Conservation (phyloP, 2,113 vertebrate genomes). For the Gasterosteus aculeatus region DNA sequence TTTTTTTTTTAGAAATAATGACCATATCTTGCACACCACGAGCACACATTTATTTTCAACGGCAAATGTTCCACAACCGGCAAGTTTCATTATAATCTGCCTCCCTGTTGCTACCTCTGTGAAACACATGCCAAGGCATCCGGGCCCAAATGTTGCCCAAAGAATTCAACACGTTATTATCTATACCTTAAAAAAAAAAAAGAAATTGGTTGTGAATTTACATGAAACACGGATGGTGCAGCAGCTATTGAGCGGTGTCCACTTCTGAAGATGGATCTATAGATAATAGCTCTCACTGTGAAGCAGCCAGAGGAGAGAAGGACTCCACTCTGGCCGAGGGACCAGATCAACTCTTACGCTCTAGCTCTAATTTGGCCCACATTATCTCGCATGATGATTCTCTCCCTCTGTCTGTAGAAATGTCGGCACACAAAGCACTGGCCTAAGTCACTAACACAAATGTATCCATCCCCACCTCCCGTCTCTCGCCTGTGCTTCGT, state of each 20-base stretch:
- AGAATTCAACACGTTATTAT: constrained; percentile 1
- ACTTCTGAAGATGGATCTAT: constrained; percentile 29
- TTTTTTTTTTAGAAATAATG: constrained; percentile 61
- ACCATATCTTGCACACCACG: constrained; percentile 27
- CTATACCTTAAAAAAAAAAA: not conserved
- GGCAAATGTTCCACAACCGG: constrained; percentile 38
- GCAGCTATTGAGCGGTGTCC: constrained; percentile 9
- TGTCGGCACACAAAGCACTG: not conserved
- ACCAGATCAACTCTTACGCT: constrained; percentile 4
- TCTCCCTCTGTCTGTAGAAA: not conserved
- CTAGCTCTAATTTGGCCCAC: not conserved
- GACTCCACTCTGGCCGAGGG: constrained; percentile 8
- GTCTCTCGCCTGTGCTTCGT: not conserved
- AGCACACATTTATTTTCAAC: constrained; percentile 45
- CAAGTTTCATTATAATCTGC: constrained; percentile 42
- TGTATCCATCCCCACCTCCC: not conserved
- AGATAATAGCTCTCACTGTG: constrained; percentile 21
- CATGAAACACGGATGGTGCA: not conserved
- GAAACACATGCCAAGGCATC: constrained; percentile 25
- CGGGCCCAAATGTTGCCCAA: not conserved
- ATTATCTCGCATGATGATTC: constrained; percentile 3
- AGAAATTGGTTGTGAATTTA: not conserved
- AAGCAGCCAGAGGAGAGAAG: constrained; percentile 14
- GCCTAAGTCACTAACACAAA: not conserved
- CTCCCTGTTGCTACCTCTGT: constrained; percentile 25